Base-by-base conservation (phyloP, 2,888 invertebrate genomes). In the Pasiphila rectangulata region DNA sequence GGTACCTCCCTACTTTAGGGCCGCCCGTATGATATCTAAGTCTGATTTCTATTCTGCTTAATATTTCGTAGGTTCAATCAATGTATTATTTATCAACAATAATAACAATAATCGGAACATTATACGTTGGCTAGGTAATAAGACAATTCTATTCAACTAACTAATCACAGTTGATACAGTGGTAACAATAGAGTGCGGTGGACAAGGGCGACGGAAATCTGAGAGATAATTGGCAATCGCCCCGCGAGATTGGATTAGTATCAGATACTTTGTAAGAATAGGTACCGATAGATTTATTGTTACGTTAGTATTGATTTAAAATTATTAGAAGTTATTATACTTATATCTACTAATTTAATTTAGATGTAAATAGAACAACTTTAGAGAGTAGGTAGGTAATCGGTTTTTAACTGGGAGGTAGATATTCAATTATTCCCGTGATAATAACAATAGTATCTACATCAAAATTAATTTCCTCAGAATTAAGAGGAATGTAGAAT, bases 211-310 rank as follows among this genome's bases (percentile, higher is more conserved):
- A 69, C 50, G 62, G 85, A 73, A 83, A 86, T 62, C 57, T 38
- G 85, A 85, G 79, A 73, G 51, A 59, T 87, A 82, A 86, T 87
- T 87, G 86, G 79, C 79, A 83, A 86, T 87, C 83, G 73, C 59
- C 70, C 59, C 46, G 56, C 68, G 59, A 73, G 77, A 83, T 79
- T 69, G 75, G 63, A 63, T 55, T 45, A 51, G 59, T 79, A 78
- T 82, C 69, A 57, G 16, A 32, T 41, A 27, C 36, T 44, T 39
- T 29, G 7, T 13, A 12, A n/a, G n/a, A n/a, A 21, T 29, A 10
- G 17, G 2, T 16, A 9, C 9, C 10, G 1, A 17, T 19, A 10
- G 9, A 9, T 9, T 32, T 21, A 21, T 6, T 21, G 4, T n/a
- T n/a, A n/a, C n/a, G n/a, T n/a, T n/a, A n/a, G n/a, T n/a, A n/a